Percentiles rank a stretch among this genome's conserved stretches.
Evolutionary conservation across 2,797 vertebrate genomes (phyloP).

Genomic region (Kryptolebias ocellatus): DNA sequence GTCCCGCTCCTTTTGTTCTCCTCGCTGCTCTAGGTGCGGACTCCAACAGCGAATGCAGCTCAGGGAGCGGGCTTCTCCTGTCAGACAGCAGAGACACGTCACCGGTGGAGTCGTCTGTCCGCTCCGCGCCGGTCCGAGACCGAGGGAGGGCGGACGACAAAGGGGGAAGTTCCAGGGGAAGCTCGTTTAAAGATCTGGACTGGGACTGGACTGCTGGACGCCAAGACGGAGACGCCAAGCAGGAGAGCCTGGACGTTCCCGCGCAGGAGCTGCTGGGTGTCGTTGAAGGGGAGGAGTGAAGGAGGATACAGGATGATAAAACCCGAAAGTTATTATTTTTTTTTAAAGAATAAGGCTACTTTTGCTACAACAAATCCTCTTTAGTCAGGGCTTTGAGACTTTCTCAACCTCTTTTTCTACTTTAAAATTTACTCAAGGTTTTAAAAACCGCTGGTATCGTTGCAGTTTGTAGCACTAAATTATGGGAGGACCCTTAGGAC

Average conservation of each 20-base stretch:
- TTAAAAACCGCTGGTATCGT: neutral
- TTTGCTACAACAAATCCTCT: neutral
- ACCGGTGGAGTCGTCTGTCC: constrained; percentile 72
- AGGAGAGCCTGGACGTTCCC: constrained; percentile 67
- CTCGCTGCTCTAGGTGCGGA: constrained; percentile 74
- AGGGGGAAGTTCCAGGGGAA: constrained; percentile 82
- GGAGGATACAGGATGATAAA: neutral
- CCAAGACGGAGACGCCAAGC: constrained; percentile 51
- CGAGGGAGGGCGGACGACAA: constrained; percentile 72
- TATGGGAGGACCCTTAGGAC: no score
- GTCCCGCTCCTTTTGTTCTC: constrained; percentile 42
- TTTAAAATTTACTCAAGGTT: neutral
- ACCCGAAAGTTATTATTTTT: no score
- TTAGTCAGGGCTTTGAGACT: neutral
- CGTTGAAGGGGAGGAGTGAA: constrained; percentile 80
- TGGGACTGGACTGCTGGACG: constrained; percentile 71
- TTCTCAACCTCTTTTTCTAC: neutral
- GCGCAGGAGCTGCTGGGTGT: constrained; percentile 68
- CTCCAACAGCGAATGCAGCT: constrained; percentile 87
- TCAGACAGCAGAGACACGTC: constrained; percentile 89
- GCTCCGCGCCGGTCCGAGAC: constrained; percentile 51
- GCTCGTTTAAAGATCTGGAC: constrained; percentile 87
- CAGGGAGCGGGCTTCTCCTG: constrained; percentile 82
- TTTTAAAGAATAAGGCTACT: neutral
- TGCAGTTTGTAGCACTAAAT: neutral